A percentile compares a stretch with the other conserved stretches of the same genome.
phyloP scores from a whole-genome alignment of 2,113 vertebrate species.

The Neogale vison region DNA sequence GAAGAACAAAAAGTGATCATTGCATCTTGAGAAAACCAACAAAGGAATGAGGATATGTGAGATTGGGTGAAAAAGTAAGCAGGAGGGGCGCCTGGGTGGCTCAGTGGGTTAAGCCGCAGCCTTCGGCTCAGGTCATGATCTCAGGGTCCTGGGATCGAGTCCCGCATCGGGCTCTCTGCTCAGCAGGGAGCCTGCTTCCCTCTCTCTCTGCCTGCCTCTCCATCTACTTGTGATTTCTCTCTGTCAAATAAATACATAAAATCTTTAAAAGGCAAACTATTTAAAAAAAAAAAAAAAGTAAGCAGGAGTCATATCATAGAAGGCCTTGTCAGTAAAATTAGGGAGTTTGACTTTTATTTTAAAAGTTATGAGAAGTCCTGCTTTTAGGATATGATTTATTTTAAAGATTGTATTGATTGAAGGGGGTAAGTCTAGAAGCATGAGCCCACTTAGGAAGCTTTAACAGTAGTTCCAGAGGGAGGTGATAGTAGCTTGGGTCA shows the following conservation, averaged over 20 bases:
- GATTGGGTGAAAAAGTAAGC: background rate
- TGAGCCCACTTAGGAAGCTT: background rate
- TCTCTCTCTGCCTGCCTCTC: no score
- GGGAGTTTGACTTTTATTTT: background rate
- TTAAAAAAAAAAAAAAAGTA: no score
- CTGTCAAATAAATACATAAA: no score
- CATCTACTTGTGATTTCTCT: no score
- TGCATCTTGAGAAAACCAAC: background rate
- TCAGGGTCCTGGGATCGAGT: no score
- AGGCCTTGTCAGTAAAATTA: background rate
- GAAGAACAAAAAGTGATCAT: background rate
- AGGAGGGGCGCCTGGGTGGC: no score
- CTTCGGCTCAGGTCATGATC: no score
- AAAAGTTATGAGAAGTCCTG: background rate
- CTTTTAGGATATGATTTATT: background rate
- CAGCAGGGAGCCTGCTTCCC: no score
- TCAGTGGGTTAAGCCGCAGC: no score
- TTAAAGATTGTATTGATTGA: background rate
- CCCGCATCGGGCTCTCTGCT: no score
- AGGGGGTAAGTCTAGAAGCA: background rate
- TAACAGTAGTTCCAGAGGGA: background rate
- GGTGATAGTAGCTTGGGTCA: background rate
- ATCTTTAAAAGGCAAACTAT: no score
- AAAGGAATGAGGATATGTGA: background rate
- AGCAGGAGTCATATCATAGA: background rate